These are phyloP conservation scores for Pseudoatta argentina DNA, from an alignment of 1,140 invertebrate genomes.

Conservation along the genomic window DNA sequence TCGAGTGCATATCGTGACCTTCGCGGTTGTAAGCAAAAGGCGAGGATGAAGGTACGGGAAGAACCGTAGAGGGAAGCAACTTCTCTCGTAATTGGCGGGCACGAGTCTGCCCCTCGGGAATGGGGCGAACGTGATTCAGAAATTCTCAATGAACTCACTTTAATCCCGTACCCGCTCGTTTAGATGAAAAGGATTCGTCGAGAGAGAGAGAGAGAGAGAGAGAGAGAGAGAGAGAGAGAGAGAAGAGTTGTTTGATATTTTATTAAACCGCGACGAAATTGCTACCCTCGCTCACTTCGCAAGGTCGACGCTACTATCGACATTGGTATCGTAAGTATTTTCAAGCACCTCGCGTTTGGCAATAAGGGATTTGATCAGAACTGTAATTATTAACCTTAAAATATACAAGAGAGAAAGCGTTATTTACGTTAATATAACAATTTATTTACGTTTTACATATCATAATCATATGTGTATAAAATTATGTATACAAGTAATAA, in stretches of 20 bases:
- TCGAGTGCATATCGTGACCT: conserved; percentile 60
- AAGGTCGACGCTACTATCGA: conserved; percentile 34
- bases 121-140: conserved; percentile 65
- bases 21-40: conserved; percentile 32
- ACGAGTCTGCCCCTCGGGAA: conserved; percentile 69
- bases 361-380: background rate
- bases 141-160: conserved; percentile 67
- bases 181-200: conserved; percentile 52
- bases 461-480: background rate
- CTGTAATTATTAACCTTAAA: conserved; percentile 25
- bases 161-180: conserved; percentile 39
- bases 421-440: background rate
- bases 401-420: background rate
- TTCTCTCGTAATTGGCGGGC: conserved; percentile 63
- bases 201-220: background rate
- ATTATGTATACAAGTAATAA: background rate
- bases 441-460: background rate
- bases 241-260: conserved; percentile 51
- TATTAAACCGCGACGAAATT: conserved; percentile 62
- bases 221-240: background rate
- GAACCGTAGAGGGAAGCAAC: conserved; percentile 60
- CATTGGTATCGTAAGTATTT: conserved; percentile 27
- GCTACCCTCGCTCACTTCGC: conserved; percentile 31
- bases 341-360: background rate
- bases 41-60: conserved; percentile 45